Percentiles rank a stretch among this genome's conserved stretches.
phyloP scores from a whole-genome alignment of 2,888 invertebrate species.

The Phrixothrix hirtus region DNA sequence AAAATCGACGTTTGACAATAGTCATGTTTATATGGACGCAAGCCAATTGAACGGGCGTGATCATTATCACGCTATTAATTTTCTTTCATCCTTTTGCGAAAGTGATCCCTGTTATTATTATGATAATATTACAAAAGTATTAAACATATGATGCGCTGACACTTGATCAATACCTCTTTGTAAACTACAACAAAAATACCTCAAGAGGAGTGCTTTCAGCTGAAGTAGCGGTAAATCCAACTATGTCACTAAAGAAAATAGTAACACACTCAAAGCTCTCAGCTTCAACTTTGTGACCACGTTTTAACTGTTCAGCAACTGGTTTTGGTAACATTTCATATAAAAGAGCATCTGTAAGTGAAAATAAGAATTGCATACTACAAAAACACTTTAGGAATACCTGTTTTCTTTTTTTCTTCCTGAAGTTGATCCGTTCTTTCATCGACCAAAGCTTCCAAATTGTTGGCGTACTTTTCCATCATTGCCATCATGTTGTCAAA shows the following conservation, averaged over 20 bases:
- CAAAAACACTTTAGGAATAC: slow-evolving; percentile 53
- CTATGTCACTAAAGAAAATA: slow-evolving; percentile 94
- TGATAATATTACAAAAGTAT: too few species aligned
- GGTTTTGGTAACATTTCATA: slow-evolving; percentile 87
- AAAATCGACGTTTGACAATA: too few species aligned
- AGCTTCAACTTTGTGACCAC: slow-evolving; percentile 85
- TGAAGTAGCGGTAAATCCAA: slow-evolving; percentile 90
- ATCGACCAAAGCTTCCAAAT: slow-evolving; percentile 90
- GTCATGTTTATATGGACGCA: too few species aligned
- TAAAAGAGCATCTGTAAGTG: slow-evolving; percentile 72
- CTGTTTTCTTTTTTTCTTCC: slow-evolving; percentile 96
- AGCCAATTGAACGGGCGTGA: too few species aligned
- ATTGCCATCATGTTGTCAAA: slow-evolving; percentile 98
- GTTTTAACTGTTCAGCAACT: slow-evolving; percentile 91
- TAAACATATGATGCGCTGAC: too few species aligned
- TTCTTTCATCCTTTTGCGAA: too few species aligned
- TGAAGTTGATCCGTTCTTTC: slow-evolving; percentile 91
- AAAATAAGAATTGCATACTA: background rate
- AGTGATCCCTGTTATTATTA: too few species aligned
- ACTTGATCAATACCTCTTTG: too few species aligned
- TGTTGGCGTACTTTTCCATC: slow-evolving; percentile 97
- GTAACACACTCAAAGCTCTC: slow-evolving; percentile 91
- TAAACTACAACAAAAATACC: too few species aligned
- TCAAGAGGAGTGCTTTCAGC: slow-evolving; percentile 88
- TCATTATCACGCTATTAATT: too few species aligned